Base-by-base conservation (phyloP, 2,797 vertebrate genomes). In the Streptopelia turtur region DNA sequence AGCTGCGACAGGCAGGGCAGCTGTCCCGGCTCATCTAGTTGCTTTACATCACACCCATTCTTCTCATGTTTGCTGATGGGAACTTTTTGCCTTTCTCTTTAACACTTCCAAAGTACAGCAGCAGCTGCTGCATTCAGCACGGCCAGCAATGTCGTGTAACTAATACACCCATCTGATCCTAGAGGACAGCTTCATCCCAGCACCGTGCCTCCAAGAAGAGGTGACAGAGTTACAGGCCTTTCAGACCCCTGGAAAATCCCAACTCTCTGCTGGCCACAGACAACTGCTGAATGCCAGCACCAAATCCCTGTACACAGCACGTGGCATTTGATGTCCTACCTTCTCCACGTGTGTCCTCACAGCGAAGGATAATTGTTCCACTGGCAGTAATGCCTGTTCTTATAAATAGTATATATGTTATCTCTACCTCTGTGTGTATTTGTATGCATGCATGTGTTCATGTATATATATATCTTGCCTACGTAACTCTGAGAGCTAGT, bases 371-470 rank as follows among this genome's bases (percentile, higher is more conserved):
- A 70, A 56, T 6, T 63, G 61, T 41, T 87, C 65, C 43, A n/a
- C 75, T 43, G 76, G 45, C 16, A 87, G 63, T 25, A 61, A 83
- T 35, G 33, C 30, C 21, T 52, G 33, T 65, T 80, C 68, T 83
- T 50, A 64, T 4, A 78, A 64, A 53, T 0, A n/a, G 77, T 16
- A 8, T 39, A 13, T 70, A 37, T 20, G 37, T 45, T 64, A 39
- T 27, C 82, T 79, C 39, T 72, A 70, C 31, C 53, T 80, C 3
- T 33, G 17, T 12, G 31, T 55, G 43, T 10, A 24, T 75, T 80
- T 68, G 28, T n/a, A 21, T 22, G 13, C 13, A 15, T 0, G 1
- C 1, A 1, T 52, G 43, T 3, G 3, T 45, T 23, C 22, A 7
- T 7, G 7, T 65, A 50, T 50, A 79, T 66, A 72, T 74, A 68